A percentile compares a stretch with the other conserved stretches of the same genome.
Evolutionary conservation across 1,140 invertebrate genomes (phyloP).

Genomic region (Oryctes rhinoceros): DNA sequence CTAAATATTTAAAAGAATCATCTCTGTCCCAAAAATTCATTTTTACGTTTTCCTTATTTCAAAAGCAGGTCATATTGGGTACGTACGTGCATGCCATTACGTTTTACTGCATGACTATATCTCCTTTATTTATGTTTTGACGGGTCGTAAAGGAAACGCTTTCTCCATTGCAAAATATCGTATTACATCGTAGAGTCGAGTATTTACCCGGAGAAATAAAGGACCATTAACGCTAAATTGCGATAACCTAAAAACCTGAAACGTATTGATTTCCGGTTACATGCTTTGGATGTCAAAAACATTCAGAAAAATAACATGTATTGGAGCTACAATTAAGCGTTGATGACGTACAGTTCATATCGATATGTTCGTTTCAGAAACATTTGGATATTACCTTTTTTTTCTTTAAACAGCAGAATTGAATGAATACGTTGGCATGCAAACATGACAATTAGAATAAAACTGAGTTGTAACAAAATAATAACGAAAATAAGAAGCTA

Average conservation of each 20-base stretch:
- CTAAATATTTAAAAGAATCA: no score
- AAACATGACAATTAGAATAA: no score
- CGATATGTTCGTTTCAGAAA: not conserved
- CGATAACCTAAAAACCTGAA: conserved; percentile 21
- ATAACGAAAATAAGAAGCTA: no score
- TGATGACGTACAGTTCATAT: not conserved
- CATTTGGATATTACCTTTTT: conserved; percentile 7
- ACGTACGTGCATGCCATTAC: not conserved
- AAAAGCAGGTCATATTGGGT: no score
- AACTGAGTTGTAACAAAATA: no score
- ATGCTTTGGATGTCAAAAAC: conserved; percentile 5
- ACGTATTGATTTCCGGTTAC: conserved; percentile 5
- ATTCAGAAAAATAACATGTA: conserved; percentile 6
- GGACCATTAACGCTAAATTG: conserved; percentile 18
- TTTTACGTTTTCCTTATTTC: no score
- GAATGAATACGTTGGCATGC: not conserved
- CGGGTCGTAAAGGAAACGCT: not conserved
- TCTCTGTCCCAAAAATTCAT: no score
- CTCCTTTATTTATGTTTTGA: conserved; percentile 16
- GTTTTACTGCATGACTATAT: not conserved
- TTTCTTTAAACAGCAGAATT: not conserved
- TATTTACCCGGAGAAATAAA: conserved; percentile 6
- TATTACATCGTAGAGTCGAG: not conserved
- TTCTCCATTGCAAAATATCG: not conserved
- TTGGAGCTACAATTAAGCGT: not conserved